phyloP scores from a whole-genome alignment of 1,140 invertebrate genomes.

The Heliothis subflexa region DNA sequence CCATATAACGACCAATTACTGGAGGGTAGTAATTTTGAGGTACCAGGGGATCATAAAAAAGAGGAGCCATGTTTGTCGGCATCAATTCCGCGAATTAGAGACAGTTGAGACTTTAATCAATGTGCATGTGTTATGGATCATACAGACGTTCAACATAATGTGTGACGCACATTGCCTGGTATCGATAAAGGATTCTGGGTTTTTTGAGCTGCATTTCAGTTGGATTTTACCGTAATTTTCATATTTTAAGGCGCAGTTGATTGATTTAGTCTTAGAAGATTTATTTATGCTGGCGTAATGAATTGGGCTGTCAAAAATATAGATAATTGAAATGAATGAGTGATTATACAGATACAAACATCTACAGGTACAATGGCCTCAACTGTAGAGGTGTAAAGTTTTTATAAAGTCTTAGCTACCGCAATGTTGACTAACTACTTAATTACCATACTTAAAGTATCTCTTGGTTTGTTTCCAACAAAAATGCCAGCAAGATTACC shows the following conservation, averaged over 20 bases:
- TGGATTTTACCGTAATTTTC: background rate
- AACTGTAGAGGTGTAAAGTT: background rate
- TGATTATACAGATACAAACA: too few species aligned
- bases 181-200: conserved; percentile 23
- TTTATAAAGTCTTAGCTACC: background rate
- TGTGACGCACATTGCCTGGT: conserved; percentile 17
- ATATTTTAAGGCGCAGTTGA: background rate
- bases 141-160: background rate
- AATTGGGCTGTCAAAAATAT: too few species aligned
- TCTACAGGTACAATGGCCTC: background rate
- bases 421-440: background rate
- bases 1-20: conserved; percentile 34
- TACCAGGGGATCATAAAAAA: conserved; percentile 6
- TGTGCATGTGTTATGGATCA: conserved; percentile 31
- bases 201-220: background rate
- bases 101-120: conserved; percentile 9
- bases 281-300: too few species aligned
- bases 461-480: background rate
- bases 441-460: conserved; percentile 7
- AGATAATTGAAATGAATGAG: too few species aligned
- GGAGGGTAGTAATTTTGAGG: conserved; percentile 41
- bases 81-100: conserved; percentile 37
- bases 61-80: conserved; percentile 1
- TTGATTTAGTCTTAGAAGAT: background rate
- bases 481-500: conserved; percentile 27